These are phyloP conservation scores for Adineta ricciae DNA, from an alignment of 2,888 invertebrate species.

Conservation along the genomic window DNA sequence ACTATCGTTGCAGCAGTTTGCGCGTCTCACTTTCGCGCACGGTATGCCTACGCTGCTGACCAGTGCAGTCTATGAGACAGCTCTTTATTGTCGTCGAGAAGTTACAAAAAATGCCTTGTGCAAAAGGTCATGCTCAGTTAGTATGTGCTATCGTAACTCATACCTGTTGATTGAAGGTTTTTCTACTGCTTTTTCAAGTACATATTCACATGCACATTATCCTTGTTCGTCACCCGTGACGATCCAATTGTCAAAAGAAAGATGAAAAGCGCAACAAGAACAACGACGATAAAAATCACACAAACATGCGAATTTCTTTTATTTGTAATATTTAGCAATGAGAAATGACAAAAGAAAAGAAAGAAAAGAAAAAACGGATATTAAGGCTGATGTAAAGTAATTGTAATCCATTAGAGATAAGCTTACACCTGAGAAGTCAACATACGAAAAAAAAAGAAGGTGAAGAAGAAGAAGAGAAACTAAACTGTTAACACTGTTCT, in stretches of 20 bases:
- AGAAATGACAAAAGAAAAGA: not conserved
- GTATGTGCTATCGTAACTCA: not conserved
- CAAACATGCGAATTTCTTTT: not conserved
- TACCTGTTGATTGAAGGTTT: not conserved
- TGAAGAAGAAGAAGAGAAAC: too few species aligned
- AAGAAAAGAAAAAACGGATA: not conserved
- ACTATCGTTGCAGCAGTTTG: too few species aligned
- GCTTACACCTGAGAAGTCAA: not conserved
- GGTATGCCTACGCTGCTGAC: too few species aligned
- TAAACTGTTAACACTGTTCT: not conserved
- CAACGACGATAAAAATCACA: not conserved
- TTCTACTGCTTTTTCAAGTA: not conserved
- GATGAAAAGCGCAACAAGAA: not conserved
- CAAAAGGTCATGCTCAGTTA: not conserved
- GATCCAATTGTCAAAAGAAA: too few species aligned
- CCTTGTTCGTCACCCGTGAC: not conserved
- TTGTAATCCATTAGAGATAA: not conserved
- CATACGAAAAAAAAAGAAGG: not conserved
- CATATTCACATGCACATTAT: not conserved
- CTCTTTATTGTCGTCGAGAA: not conserved
- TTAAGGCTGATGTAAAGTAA: not conserved
- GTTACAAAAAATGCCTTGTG: not conserved
- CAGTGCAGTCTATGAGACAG: not conserved
- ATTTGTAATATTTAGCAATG: not conserved
- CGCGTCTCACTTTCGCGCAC: too few species aligned